phyloP scores from a whole-genome alignment of 2,888 invertebrate genomes.

The Mechanitis messenoides region DNA sequence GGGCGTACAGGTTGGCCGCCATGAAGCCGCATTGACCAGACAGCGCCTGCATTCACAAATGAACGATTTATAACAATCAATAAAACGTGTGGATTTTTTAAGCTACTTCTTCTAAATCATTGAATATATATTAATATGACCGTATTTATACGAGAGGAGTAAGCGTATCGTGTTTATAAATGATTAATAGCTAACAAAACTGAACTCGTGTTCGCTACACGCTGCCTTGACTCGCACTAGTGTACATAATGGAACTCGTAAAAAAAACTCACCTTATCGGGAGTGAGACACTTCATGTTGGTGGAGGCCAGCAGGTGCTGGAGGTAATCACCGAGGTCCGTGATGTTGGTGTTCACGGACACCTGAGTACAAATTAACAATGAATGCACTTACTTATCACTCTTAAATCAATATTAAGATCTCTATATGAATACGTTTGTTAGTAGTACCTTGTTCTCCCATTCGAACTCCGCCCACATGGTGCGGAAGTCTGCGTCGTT shows the following conservation, averaged over 20 bases:
- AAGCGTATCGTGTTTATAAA: too few relatives aligned
- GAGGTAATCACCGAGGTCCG: conserved; percentile 94
- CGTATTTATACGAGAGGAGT: too few relatives aligned
- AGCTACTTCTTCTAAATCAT: too few relatives aligned
- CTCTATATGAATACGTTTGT: neutral
- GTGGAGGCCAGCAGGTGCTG: conserved; percentile 94
- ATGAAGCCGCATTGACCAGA: conserved; percentile 99
- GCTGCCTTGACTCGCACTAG: neutral
- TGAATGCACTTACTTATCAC: too few relatives aligned
- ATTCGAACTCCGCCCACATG: conserved; percentile 99
- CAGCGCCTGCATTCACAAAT: conserved; percentile 78
- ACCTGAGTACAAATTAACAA: conserved; percentile 52
- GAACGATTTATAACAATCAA: too few relatives aligned
- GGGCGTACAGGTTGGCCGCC: conserved; percentile 99
- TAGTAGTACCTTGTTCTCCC: conserved; percentile 94
- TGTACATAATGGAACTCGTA: too few relatives aligned
- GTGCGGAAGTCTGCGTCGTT: conserved; percentile 97
- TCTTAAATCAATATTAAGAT: neutral
- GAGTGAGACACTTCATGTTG: conserved; percentile 99
- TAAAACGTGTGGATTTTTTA: too few relatives aligned
- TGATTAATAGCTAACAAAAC: too few relatives aligned
- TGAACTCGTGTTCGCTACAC: too few relatives aligned
- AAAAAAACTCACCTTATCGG: conserved; percentile 83
- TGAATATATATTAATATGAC: too few relatives aligned
- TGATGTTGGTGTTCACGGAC: conserved; percentile 94